Base-by-base conservation (phyloP, 1,140 invertebrate species). In the Portunus trituberculatus region DNA sequence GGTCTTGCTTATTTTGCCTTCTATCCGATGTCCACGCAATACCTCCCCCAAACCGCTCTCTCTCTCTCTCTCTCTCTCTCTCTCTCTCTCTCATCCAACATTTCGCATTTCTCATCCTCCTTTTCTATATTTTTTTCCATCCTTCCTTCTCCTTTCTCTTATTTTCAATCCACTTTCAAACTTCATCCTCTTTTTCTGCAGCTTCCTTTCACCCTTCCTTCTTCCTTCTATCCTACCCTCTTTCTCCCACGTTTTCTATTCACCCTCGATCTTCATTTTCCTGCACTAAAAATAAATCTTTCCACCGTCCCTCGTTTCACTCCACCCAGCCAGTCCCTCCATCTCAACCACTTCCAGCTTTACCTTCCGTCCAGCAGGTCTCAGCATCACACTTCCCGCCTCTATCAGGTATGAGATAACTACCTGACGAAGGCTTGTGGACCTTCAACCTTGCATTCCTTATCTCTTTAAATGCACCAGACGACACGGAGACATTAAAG, bases 21-120 rank as follows among this genome's bases (percentile, higher is more conserved):
- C 87, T 89, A 14, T 3, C 87, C 25, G 0, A n/a, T 20, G 4
- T 20, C 20, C 67, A n/a, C n/a, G 16, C n/a, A 7, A 7, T 76
- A 12, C 1, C 67, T 76, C 67, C 25, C n/a, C 14, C 89, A 7
- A 14, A 14, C 89, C 28, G 76, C 91, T 92, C 91, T 76, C 48
- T 67, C 91, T 76, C 91, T 59, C 28, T 92, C 91, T 92, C 91
- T 76, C 91, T 92, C 48, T 92, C 88, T 90, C 88, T 90, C 14
- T 90, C 88, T 90, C 39, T 46, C 88, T 59, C 0, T 59, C 52
- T 59, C 16, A 59, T 39, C 39, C 39, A 59, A 52, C 48, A 52
- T 52, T 59, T 59, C 8, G 3, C 16, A 14, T 10, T 59, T 59
- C 52, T 14, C 52, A 59, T 8, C 67, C 25, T 76, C 67, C 67